Evolutionary conservation across 1,140 invertebrate genomes (phyloP).

Genomic region (Microplitis mediator): DNA sequence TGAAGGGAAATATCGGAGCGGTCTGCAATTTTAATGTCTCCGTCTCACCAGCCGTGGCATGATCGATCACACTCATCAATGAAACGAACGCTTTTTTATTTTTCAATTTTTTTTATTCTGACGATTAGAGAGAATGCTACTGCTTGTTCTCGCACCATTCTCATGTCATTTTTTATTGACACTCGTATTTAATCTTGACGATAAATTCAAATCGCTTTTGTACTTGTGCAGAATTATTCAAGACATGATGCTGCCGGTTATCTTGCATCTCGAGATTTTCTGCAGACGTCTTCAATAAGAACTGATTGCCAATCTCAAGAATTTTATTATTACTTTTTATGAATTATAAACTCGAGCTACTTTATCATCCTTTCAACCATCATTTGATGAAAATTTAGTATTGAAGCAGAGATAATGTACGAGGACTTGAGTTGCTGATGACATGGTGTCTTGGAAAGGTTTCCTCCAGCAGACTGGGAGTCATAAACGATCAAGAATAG

Average conservation of each 20-base stretch:
- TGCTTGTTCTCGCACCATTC: neutral
- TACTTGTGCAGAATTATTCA: too few relatives aligned
- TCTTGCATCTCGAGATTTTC: too few relatives aligned
- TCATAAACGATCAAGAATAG: too few relatives aligned
- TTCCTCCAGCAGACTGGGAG: too few relatives aligned
- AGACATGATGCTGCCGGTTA: too few relatives aligned
- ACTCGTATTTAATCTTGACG: neutral
- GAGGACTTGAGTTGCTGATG: neutral
- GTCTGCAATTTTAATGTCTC: slow-evolving; percentile 1
- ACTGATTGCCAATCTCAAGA: too few relatives aligned
- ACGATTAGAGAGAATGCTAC: neutral
- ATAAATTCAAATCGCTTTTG: neutral
- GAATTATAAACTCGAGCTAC: too few relatives aligned
- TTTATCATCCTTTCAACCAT: too few relatives aligned
- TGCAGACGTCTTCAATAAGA: too few relatives aligned
- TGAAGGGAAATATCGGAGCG: slow-evolving; percentile 1
- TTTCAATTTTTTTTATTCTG: neutral
- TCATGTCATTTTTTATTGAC: neutral
- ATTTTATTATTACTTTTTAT: too few relatives aligned
- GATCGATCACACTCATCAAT: slow-evolving; percentile 2
- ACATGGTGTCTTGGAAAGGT: neutral
- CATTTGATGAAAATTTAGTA: too few relatives aligned
- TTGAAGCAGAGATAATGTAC: too few relatives aligned
- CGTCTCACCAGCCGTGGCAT: neutral
- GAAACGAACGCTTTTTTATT: neutral